Percentiles rank a stretch among this genome's conserved stretches.
Evolutionary conservation across 1,140 invertebrate species (phyloP).

Genomic region (Gonatopus flavifemur): DNA sequence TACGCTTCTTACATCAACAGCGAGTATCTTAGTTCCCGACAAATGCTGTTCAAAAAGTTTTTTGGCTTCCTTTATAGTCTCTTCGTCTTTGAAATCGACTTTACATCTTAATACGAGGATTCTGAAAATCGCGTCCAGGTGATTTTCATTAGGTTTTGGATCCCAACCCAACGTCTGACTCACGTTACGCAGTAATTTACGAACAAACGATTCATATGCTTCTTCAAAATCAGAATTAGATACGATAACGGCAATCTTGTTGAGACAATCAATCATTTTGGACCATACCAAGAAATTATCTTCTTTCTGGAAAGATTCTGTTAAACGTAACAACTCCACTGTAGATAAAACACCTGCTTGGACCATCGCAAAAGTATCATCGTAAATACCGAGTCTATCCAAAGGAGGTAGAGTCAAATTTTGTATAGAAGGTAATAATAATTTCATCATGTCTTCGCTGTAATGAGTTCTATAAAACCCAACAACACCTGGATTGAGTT

Average conservation of each 20-base stretch:
- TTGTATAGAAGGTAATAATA: not conserved
- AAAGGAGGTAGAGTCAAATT: conserved; percentile 57
- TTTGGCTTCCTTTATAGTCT: conserved; percentile 59
- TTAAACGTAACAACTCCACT: conserved; percentile 53
- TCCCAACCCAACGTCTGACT: conserved; percentile 58
- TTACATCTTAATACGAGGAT: too few species aligned
- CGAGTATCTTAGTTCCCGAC: conserved; percentile 47
- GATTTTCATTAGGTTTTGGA: conserved; percentile 48
- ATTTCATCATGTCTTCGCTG: not conserved
- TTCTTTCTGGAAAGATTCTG: conserved; percentile 59
- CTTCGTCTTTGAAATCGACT: conserved; percentile 60
- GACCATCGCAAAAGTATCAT: conserved; percentile 68
- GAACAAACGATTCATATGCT: conserved; percentile 56
- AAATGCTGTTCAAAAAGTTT: conserved; percentile 59
- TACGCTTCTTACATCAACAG: conserved; percentile 63
- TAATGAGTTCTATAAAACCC: conserved; percentile 4
- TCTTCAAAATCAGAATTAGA: too few species aligned
- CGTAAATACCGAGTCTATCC: conserved; percentile 67
- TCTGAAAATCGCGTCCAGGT: conserved; percentile 60
- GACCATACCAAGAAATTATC: conserved; percentile 65
- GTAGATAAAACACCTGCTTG: conserved; percentile 60
- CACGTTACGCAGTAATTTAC: conserved; percentile 53
- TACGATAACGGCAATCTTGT: too few species aligned
- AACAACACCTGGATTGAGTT: conserved; percentile 68
- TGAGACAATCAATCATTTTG: conserved; percentile 57